Percentiles rank a stretch among this genome's conserved stretches.
Conservation (phyloP, 2,797 vertebrate genomes). For the Carcharodon carcharias region DNA sequence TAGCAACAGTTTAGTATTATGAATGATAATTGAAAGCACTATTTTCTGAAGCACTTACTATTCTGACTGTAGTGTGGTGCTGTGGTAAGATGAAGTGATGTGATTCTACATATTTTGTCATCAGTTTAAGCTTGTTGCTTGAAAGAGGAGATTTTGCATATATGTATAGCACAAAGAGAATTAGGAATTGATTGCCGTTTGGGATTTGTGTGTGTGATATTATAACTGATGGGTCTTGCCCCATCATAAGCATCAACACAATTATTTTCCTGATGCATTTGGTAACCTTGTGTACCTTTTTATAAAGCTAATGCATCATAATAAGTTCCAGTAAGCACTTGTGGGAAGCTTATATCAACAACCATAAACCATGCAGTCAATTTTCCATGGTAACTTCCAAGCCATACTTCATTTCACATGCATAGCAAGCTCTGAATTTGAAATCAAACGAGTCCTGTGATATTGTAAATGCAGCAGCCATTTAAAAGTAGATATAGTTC, state of each 20-base stretch:
- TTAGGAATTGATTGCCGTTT: background rate
- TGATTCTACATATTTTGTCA: background rate
- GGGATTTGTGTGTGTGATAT: background rate
- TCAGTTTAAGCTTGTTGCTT: background rate
- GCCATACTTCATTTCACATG: background rate
- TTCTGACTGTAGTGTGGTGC: background rate
- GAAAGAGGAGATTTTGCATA: background rate
- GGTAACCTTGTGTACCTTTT: background rate
- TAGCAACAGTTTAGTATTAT: background rate
- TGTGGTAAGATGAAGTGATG: background rate
- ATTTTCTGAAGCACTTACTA: background rate
- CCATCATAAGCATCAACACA: background rate
- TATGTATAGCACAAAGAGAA: background rate
- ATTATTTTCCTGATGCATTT: slow-evolving; percentile 26
- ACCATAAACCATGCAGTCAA: background rate
- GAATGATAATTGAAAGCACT: background rate
- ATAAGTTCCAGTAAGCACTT: slow-evolving; percentile 3
- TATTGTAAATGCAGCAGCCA: background rate
- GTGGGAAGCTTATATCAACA: slow-evolving; percentile 4
- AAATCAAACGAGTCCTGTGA: slow-evolving; percentile 9
- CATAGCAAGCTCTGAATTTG: background rate
- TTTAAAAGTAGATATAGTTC: background rate
- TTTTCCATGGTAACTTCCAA: slow-evolving; percentile 22
- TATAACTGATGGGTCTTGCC: background rate
- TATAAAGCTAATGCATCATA: slow-evolving; percentile 24